These are phyloP conservation scores for Drosophila lutescens DNA, from an alignment of 2,888 invertebrate genomes.

Conservation along the genomic window DNA sequence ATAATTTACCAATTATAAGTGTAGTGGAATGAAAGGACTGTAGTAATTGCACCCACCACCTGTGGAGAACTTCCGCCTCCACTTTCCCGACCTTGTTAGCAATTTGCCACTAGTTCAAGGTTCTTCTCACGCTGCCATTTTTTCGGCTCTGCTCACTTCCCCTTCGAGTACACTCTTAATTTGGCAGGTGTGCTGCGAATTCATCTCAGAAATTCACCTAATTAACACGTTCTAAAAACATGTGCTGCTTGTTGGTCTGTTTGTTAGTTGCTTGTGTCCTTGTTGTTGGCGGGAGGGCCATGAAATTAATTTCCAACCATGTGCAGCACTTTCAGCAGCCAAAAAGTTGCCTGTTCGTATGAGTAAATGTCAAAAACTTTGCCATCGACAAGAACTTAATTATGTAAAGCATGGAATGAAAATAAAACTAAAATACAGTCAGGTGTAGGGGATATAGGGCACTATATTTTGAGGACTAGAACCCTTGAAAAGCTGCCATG, in stretches of 20 bases:
- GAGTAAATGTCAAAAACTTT: constrained; percentile 35
- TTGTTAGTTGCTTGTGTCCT: constrained; percentile 12
- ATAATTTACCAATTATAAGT: too few relatives aligned
- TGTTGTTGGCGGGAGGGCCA: constrained; percentile 17
- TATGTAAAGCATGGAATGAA: constrained; percentile 35
- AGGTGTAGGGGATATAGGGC: background rate
- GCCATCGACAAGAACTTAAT: constrained; percentile 39
- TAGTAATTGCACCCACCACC: constrained; percentile 9
- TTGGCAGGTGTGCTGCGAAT: constrained; percentile 30
- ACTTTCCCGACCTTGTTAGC: constrained; percentile 17
- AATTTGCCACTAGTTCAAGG: constrained; percentile 33
- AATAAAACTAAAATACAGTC: constrained; percentile 16
- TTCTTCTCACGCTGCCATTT: background rate
- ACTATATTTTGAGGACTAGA: background rate
- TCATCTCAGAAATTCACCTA: constrained; percentile 40
- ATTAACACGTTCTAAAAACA: constrained; percentile 45
- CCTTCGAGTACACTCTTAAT: constrained; percentile 15
- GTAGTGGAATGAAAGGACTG: too few relatives aligned
- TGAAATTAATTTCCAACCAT: constrained; percentile 40
- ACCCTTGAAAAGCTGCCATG: constrained; percentile 17
- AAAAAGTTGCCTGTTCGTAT: constrained; percentile 28
- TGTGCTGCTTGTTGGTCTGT: constrained; percentile 16
- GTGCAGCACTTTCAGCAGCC: constrained; percentile 25
- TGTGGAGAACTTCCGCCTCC: background rate
- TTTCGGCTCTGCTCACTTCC: background rate